These are phyloP conservation scores for Xestia c-nigrum DNA, from an alignment of 2,888 invertebrate species.

Conservation along the genomic window DNA sequence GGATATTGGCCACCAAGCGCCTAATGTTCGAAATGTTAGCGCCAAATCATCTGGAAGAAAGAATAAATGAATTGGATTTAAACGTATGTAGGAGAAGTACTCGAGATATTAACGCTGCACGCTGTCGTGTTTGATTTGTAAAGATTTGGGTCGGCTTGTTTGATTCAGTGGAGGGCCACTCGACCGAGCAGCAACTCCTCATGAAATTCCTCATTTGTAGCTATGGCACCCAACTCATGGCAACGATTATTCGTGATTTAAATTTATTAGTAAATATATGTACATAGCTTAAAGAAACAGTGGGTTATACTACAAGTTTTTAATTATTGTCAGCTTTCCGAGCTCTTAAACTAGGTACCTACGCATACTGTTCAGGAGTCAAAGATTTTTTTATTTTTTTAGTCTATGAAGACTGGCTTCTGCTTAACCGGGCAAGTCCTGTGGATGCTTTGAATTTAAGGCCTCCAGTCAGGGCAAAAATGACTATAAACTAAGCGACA, in stretches of 20 bases:
- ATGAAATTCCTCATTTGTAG: background rate
- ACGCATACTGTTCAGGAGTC: too few species aligned
- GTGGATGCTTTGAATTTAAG: too few species aligned
- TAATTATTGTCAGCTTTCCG: too few species aligned
- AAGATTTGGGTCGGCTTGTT: conserved; percentile 8
- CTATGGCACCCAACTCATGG: background rate
- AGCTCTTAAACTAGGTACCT: too few species aligned
- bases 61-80: conserved; percentile 21
- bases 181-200: background rate
- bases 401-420: too few species aligned
- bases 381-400: too few species aligned
- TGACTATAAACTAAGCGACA: too few species aligned
- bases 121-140: conserved; percentile 24
- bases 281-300: too few species aligned
- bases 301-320: too few species aligned
- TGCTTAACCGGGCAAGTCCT: too few species aligned
- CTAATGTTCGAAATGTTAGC: conserved; percentile 19
- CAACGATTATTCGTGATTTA: background rate
- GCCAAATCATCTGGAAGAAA: conserved; percentile 35
- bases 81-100: background rate
- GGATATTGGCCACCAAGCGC: conserved; percentile 13
- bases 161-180: background rate
- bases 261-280: too few species aligned
- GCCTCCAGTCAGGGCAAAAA: too few species aligned
- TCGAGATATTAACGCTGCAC: conserved; percentile 12